Evolutionary conservation across 2,113 vertebrate genomes (phyloP).

Genomic region (Petroica traversi): DNA sequence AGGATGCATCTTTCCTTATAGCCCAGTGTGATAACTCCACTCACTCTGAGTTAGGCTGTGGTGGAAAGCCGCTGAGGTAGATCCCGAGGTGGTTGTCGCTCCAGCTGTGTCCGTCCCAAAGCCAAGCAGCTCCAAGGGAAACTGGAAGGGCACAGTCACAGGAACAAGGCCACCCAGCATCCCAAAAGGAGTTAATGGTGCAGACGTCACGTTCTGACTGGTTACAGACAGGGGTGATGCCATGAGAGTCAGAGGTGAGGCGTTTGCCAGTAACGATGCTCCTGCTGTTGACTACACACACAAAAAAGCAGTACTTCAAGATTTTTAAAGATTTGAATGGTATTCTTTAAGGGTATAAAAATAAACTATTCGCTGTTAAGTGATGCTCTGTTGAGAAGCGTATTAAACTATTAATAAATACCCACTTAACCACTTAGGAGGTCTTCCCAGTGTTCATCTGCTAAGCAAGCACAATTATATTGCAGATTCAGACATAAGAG

Average conservation of each 20-base stretch:
- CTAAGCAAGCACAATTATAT: not conserved
- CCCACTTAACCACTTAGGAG: not conserved
- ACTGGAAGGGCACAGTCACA: constrained; percentile 96
- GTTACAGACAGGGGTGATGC: constrained; percentile 84
- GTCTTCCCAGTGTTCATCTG: not conserved
- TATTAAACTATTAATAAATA: not conserved
- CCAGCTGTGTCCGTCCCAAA: constrained; percentile 82
- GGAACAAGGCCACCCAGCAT: constrained; percentile 97
- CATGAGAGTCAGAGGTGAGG: constrained; percentile 88
- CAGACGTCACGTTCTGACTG: constrained; percentile 78
- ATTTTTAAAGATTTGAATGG: constrained; percentile 19
- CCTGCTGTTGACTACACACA: constrained; percentile 86
- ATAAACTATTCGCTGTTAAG: not conserved
- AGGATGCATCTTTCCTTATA: not conserved
- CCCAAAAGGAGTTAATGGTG: constrained; percentile 83
- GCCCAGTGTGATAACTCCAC: not conserved
- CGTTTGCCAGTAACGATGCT: constrained; percentile 83
- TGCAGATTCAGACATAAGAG: not conserved
- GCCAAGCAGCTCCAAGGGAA: constrained; percentile 89
- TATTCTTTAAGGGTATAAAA: not conserved
- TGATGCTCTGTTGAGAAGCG: not conserved
- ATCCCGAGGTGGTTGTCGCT: constrained; percentile 83
- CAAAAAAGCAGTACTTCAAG: constrained; percentile 44
- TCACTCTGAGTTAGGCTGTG: constrained; percentile 84
- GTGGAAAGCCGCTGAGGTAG: constrained; percentile 86